Conservation (phyloP, 2,888 invertebrate genomes). For the Lepidocyrtoides sp. region DNA sequence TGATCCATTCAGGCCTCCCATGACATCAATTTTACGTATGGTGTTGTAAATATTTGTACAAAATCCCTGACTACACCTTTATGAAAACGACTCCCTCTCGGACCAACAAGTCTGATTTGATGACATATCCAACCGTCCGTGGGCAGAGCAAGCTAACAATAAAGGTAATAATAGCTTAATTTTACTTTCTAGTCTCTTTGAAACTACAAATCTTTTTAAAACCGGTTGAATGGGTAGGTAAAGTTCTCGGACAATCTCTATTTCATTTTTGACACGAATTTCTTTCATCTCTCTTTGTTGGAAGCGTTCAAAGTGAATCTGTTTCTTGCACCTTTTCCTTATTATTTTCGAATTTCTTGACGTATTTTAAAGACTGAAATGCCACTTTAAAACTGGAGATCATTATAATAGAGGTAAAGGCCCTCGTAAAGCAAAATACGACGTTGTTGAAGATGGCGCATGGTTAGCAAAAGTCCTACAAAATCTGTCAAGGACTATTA, state of each 20-base stretch:
- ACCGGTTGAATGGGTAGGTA: background rate
- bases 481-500: background rate
- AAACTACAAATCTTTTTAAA: background rate
- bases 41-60: conserved; percentile 9
- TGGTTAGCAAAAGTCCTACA: background rate
- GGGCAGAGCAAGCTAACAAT: conserved; percentile 14
- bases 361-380: too few relatives aligned
- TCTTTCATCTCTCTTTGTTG: background rate
- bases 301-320: too few relatives aligned
- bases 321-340: too few relatives aligned
- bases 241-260: background rate
- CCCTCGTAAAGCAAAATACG: too few relatives aligned
- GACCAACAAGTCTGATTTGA: background rate
- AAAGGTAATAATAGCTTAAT: conserved; percentile 11
- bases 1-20: background rate
- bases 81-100: background rate
- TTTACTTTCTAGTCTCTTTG: background rate
- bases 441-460: background rate
- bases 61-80: background rate
- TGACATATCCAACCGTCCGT: background rate
- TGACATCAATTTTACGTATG: background rate
- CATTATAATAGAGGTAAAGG: too few relatives aligned
- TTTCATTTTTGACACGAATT: background rate
- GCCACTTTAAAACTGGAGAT: too few relatives aligned
- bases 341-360: too few relatives aligned